phyloP scores from a whole-genome alignment of 2,113 vertebrate species.

The Thinocorus orbignyianus region DNA sequence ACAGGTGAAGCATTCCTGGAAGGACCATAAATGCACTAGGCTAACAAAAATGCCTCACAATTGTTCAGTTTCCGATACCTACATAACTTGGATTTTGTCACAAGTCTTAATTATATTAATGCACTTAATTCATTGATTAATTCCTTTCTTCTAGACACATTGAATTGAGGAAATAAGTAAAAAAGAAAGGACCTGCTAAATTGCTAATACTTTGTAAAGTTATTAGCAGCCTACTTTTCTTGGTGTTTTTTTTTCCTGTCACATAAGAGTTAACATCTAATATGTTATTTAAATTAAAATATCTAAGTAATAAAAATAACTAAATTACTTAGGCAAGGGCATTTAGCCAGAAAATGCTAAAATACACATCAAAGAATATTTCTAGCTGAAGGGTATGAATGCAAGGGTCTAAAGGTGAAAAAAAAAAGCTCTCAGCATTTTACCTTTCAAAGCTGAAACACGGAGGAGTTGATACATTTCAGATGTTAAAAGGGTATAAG shows the following conservation, averaged over 20 bases:
- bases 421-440: neutral
- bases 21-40: neutral
- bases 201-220: neutral
- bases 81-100: neutral
- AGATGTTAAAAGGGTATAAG: neutral
- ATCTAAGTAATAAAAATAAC: neutral
- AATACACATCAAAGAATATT: constrained; percentile 6
- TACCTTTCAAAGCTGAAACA: neutral
- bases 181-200: neutral
- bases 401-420: neutral
- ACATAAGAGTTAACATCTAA: constrained; percentile 18
- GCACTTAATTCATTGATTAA: neutral
- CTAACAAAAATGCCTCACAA: neutral
- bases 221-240: neutral
- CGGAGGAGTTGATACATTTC: neutral
- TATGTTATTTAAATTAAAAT: constrained; percentile 49
- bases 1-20: neutral
- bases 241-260: neutral
- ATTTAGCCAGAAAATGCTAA: constrained; percentile 12
- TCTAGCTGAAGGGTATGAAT: neutral
- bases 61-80: neutral
- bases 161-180: neutral
- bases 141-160: neutral
- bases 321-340: neutral
- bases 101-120: neutral